A percentile compares a stretch with the other conserved stretches of the same genome.
phyloP scores from a whole-genome alignment of 2,888 invertebrate genomes.

The Pseudococcus longispinus region DNA sequence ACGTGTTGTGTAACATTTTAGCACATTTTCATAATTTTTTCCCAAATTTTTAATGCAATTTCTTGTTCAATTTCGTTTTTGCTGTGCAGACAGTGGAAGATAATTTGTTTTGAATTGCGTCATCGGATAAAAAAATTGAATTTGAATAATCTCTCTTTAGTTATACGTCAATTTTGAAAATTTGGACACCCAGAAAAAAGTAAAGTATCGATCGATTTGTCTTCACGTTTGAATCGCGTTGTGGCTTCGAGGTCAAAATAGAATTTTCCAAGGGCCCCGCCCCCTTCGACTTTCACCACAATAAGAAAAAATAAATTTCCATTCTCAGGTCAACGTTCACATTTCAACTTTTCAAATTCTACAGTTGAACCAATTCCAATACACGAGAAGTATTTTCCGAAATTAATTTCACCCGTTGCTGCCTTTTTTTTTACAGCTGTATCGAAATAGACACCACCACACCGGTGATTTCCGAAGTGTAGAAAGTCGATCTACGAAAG shows the following conservation, averaged over 20 bases:
- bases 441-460: neutral
- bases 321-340: neutral
- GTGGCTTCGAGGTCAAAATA: neutral
- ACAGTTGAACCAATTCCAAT: neutral
- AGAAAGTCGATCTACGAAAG: neutral
- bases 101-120: too few species aligned
- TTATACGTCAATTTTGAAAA: too few species aligned
- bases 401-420: neutral
- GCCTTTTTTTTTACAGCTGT: neutral
- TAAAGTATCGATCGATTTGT: neutral
- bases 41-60: too few species aligned
- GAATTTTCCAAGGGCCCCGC: too few species aligned
- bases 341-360: neutral
- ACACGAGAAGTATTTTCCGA: neutral
- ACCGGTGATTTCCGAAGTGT: neutral
- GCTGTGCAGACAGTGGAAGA: too few species aligned
- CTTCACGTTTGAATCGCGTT: neutral
- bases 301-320: neutral
- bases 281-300: neutral
- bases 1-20: too few species aligned
- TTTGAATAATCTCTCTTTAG: too few species aligned
- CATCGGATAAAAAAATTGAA: too few species aligned
- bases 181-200: too few species aligned
- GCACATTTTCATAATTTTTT: too few species aligned
- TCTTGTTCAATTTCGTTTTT: too few species aligned